These are phyloP conservation scores for Myripristis murdjan DNA, from an alignment of 2,797 vertebrate species.

Conservation along the genomic window DNA sequence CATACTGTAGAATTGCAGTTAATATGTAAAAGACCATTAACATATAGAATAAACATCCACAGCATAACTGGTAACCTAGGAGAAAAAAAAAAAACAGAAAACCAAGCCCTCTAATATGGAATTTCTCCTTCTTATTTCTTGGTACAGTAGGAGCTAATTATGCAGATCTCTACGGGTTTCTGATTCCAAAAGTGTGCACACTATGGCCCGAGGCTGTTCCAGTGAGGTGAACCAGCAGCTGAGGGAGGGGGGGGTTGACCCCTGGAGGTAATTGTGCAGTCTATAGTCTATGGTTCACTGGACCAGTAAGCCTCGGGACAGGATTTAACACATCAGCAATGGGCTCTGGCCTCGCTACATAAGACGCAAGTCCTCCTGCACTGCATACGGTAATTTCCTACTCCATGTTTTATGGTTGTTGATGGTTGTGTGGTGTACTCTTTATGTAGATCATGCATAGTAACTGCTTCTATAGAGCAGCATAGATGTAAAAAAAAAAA, in stretches of 20 bases:
- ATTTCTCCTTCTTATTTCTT: background rate
- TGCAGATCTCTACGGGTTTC: constrained; percentile 18
- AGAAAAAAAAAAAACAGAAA: constrained; percentile 5
- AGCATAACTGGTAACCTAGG: background rate
- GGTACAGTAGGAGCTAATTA: constrained; percentile 21
- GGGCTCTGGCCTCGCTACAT: constrained; percentile 22
- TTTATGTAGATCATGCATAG: background rate
- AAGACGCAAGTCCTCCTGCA: constrained; percentile 3
- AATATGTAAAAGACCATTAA: constrained; percentile 8
- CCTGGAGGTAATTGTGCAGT: constrained; percentile 44
- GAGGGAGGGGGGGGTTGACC: constrained; percentile 21
- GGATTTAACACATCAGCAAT: constrained; percentile 21
- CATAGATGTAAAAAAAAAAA: too few species aligned
- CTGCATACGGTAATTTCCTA: background rate
- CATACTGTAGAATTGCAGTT: constrained; percentile 4
- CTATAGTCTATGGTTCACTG: constrained; percentile 38
- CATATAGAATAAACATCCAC: too few species aligned
- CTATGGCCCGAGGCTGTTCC: background rate
- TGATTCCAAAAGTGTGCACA: background rate
- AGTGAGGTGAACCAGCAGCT: constrained; percentile 1
- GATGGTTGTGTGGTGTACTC: too few species aligned
- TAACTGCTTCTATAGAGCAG: background rate
- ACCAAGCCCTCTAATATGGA: background rate
- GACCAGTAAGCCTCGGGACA: constrained; percentile 14
- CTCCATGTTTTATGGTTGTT: too few species aligned